Base-by-base conservation (phyloP, 2,888 invertebrate species). In the Drosophila phalerata region DNA sequence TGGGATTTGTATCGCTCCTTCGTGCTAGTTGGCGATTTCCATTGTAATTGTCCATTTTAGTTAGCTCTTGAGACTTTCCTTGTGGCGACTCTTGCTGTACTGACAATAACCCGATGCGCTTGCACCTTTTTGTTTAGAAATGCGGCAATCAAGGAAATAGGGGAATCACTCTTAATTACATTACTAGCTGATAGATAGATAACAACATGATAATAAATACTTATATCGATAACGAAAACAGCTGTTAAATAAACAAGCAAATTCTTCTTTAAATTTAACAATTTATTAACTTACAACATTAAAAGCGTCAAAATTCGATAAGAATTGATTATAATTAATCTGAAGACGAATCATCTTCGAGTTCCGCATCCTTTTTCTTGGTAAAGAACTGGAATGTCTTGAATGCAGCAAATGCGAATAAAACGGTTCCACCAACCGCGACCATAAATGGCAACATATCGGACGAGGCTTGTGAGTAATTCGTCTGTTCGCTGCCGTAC, bases 381-480 rank as follows among this genome's bases (percentile, higher is more conserved):
- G 76, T 79, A n/a, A 83, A 83, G 43, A 69, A 79, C 42, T 85
- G 71, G 17, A 81, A 83, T 0, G 83, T 81, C 49, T 87, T 83
- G 13, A 70, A 87, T 2, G 87, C 87, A 1, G 69, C 87, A 48
- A 79, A 83, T 0, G 83, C 85, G 49, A 83, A 83, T 22, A 83
- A 47, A 34, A 83, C 76, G 0, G 83, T 79, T n/a, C 83, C 83
- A 0, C 85, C 87, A 37, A 83, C 79, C 5, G 76, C 83, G 25
- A 73, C 72, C 66, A 83, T 76, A 37, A 83, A 87, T 0, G 87
- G 83, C 15, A 81, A 9, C 82, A 87, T 81, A 15, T 83, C 87
- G 1, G 82, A 28, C 5, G 87, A 38, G 15, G 85, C 62, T 42
- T 79, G 69, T 9, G 28, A 56, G 6, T 37, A 65, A 37, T 47